Percentiles rank a stretch among this genome's conserved stretches.
These are phyloP conservation scores for Poecilia gillii DNA, from an alignment of 2,797 vertebrate genomes.

Conservation along the genomic window DNA sequence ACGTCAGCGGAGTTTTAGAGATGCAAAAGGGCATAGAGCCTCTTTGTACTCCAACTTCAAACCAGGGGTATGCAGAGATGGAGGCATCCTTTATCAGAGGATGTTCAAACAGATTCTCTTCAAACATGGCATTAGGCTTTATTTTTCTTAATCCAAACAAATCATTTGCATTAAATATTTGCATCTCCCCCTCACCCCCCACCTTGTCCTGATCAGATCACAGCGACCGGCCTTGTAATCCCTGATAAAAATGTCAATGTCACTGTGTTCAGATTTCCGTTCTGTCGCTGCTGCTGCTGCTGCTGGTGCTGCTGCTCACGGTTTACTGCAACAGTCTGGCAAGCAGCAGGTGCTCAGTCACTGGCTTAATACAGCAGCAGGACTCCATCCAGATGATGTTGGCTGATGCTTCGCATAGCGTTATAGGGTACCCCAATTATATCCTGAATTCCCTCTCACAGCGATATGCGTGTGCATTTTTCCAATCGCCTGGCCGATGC, in stretches of 20 bases:
- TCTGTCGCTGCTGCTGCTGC: conserved; percentile 31
- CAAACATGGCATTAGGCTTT: conserved; percentile 6
- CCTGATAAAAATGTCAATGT: conserved; percentile 67
- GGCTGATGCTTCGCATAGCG: conserved; percentile 53
- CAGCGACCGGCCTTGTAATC: conserved; percentile 33
- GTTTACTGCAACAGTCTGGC: conserved; percentile 79
- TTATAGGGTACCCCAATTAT: conserved; percentile 49
- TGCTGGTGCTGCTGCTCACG: conserved; percentile 58
- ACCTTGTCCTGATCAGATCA: conserved; percentile 3
- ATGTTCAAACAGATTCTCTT: conserved; percentile 15
- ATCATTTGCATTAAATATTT: conserved; percentile 4
- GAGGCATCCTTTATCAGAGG: conserved; percentile 30
- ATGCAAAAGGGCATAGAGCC: conserved; percentile 72
- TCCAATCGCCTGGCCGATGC: conserved; percentile 41
- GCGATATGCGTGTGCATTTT: conserved; percentile 44
- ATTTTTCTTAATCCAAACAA: neutral
- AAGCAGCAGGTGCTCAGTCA: conserved; percentile 80
- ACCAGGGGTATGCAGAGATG: conserved; percentile 31
- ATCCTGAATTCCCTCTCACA: conserved; percentile 41
- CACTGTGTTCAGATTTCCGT: conserved; percentile 46
- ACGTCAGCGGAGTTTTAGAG: conserved; percentile 56
- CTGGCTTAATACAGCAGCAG: conserved; percentile 68
- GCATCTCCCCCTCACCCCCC: neutral
- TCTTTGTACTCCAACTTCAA: conserved; percentile 75
- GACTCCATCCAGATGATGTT: conserved; percentile 72